Percentiles rank a stretch among this genome's conserved stretches.
phyloP scores from a whole-genome alignment of 2,113 vertebrate genomes.

The Egretta garzetta region DNA sequence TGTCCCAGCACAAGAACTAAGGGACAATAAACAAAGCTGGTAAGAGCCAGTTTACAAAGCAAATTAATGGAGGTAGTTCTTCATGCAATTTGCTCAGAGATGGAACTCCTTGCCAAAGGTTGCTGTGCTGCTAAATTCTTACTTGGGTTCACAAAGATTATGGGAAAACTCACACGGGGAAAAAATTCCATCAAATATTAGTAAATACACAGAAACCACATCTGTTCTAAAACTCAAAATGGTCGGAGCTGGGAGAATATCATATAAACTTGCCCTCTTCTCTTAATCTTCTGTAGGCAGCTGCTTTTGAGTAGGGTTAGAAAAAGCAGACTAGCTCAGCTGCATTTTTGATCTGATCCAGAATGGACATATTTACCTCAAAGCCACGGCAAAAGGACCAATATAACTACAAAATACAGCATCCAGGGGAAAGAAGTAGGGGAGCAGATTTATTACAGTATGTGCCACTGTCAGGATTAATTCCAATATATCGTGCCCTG shows the following conservation, averaged over 20 bases:
- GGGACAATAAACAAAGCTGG: background rate
- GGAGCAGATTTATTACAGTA: background rate
- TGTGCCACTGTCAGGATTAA: background rate
- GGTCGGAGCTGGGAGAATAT: background rate
- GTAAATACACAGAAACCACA: slow-evolving; percentile 20
- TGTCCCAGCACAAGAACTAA: background rate
- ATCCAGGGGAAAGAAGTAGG: background rate
- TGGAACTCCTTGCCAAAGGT: background rate
- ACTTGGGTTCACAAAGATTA: background rate
- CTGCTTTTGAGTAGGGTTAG: background rate
- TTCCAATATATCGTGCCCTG: fast-evolving
- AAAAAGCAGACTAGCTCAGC: background rate
- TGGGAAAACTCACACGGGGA: background rate
- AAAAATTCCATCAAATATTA: background rate
- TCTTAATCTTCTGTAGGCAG: background rate
- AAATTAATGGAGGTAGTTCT: background rate
- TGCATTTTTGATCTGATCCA: background rate
- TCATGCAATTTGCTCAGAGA: background rate
- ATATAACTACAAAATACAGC: background rate
- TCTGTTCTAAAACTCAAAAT: background rate
- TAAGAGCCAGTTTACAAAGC: background rate
- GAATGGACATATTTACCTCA: background rate
- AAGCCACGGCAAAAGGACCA: background rate
- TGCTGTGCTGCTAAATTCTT: background rate
- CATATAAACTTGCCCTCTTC: background rate